These are phyloP conservation scores for Tipula vernalis DNA, from an alignment of 2,888 invertebrate genomes.

Conservation along the genomic window DNA sequence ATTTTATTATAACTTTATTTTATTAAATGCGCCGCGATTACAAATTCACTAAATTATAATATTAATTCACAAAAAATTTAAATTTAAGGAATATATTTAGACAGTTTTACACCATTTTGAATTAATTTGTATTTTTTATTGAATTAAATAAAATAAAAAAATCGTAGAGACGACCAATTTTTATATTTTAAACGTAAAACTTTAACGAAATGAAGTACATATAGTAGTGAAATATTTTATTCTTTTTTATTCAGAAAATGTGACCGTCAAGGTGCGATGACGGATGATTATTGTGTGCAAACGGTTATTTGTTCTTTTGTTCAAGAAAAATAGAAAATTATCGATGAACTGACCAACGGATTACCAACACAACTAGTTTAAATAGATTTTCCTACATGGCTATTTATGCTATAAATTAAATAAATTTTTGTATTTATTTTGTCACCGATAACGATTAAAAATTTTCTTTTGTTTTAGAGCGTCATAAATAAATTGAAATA, in stretches of 20 bases:
- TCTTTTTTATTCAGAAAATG: neutral
- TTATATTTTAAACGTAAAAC: neutral
- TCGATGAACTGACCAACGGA: neutral
- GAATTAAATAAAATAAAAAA: neutral
- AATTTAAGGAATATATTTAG: neutral
- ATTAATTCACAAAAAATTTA: neutral
- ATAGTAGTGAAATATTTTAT: neutral
- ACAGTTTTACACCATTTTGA: neutral
- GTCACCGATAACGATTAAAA: neutral
- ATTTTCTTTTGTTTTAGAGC: neutral
- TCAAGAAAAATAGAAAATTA: neutral
- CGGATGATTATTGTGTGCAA: neutral
- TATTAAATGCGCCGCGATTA: neutral
- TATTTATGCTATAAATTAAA: neutral
- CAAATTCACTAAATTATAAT: neutral
- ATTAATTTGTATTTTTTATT: neutral
- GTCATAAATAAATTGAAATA: neutral
- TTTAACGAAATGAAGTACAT: neutral
- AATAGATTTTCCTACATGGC: neutral
- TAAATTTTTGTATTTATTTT: neutral
- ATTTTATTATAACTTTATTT: neutral
- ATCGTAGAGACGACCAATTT: neutral
- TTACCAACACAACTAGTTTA: neutral
- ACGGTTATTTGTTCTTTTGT: neutral
- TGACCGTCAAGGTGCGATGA: neutral